phyloP scores from a whole-genome alignment of 2,888 invertebrate species.

The Scaptomyza flava region DNA sequence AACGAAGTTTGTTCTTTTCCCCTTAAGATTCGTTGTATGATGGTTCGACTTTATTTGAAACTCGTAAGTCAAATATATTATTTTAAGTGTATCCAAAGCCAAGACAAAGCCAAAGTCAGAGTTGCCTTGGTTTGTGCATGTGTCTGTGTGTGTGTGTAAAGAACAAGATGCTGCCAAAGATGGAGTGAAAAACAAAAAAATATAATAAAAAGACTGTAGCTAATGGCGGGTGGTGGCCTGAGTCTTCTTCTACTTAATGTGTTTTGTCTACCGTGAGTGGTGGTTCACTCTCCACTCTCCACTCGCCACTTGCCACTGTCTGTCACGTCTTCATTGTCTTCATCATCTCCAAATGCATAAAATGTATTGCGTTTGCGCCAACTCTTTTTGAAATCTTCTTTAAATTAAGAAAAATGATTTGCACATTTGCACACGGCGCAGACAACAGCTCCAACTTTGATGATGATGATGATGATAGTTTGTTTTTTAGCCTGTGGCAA shows the following conservation, averaged over 20 bases:
- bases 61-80: too few species aligned
- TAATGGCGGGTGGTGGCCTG: slow-evolving; percentile 28
- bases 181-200: not conserved
- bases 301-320: not conserved
- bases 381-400: slow-evolving; percentile 60
- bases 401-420: slow-evolving; percentile 76
- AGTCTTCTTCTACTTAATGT: slow-evolving; percentile 13
- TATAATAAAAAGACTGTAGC: not conserved
- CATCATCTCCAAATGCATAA: slow-evolving; percentile 38
- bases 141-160: slow-evolving; percentile 5
- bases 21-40: too few species aligned
- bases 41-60: too few species aligned
- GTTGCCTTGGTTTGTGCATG: slow-evolving; percentile 13
- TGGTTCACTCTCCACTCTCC: slow-evolving; percentile 3
- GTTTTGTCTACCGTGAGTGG: slow-evolving; percentile 28
- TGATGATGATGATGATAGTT: slow-evolving; percentile 3
- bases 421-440: slow-evolving; percentile 60
- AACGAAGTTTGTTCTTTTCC: too few species aligned
- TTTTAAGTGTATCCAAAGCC: slow-evolving; percentile 15
- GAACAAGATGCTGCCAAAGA: slow-evolving; percentile 6
- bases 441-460: slow-evolving; percentile 12
- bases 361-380: slow-evolving; percentile 46
- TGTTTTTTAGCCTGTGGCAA: not conserved
- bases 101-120: slow-evolving; percentile 21
- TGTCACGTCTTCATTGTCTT: slow-evolving; percentile 37